Evolutionary conservation across 2,797 vertebrate species (phyloP).

Genomic region (Schizopygopsis pylzovi): DNA sequence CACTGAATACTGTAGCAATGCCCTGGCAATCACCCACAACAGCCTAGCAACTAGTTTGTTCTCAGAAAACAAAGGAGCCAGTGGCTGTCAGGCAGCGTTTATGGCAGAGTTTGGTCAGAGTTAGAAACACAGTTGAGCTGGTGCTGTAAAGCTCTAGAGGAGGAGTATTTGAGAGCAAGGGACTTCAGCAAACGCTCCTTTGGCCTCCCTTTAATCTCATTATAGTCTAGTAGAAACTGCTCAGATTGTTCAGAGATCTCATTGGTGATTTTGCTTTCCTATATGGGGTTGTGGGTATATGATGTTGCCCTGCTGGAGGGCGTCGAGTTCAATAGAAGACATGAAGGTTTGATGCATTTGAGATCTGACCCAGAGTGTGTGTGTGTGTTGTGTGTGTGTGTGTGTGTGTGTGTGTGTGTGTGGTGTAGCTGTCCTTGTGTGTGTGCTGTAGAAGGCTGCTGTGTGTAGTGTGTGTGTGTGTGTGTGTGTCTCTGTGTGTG

Average conservation of each 20-base stretch:
- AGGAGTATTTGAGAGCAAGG: neutral
- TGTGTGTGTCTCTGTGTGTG: no score
- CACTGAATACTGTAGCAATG: neutral
- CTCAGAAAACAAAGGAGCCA: neutral
- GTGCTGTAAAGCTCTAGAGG: neutral
- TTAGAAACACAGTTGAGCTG: neutral
- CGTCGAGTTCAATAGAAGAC: neutral
- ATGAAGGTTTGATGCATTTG: neutral
- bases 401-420: neutral
- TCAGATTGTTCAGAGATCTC: conserved; percentile 6
- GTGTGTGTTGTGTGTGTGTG: neutral
- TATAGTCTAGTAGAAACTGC: neutral
- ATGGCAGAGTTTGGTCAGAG: neutral
- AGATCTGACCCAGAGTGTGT: neutral
- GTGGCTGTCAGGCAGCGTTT: neutral
- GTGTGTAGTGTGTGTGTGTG: no score
- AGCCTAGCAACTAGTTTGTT: neutral
- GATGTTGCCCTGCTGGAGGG: neutral
- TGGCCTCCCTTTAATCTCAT: neutral
- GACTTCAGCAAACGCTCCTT: neutral
- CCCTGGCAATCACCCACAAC: neutral
- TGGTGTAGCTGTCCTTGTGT: no score
- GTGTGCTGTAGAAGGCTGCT: no score
- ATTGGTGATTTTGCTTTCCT: conserved; percentile 4
- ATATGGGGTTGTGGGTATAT: conserved; percentile 8